A percentile compares a stretch with the other conserved stretches of the same genome.
phyloP scores from a whole-genome alignment of 1,140 invertebrate genomes.

The Cataglyphis hispanica region DNA sequence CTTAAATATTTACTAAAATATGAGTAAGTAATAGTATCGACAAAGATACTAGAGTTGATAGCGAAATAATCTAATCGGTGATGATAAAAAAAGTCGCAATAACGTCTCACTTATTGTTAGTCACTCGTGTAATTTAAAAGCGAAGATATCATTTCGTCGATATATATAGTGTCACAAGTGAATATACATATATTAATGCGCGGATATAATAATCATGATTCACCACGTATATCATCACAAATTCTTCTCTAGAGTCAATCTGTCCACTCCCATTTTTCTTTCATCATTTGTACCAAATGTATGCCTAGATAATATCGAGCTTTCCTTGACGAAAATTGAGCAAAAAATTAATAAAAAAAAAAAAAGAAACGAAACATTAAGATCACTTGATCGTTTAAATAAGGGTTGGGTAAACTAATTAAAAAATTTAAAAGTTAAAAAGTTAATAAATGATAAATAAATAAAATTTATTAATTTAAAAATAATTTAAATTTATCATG shows the following conservation, averaged over 20 bases:
- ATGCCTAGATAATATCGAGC: not conserved
- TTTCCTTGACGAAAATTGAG: not conserved
- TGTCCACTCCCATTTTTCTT: not conserved
- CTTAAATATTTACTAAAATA: slow-evolving; percentile 5
- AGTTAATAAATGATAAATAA: too few relatives aligned
- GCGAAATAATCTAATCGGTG: slow-evolving; percentile 30
- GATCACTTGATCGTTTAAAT: too few relatives aligned
- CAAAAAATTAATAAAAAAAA: not conserved
- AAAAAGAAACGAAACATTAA: too few relatives aligned
- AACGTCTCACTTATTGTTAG: slow-evolving; percentile 9
- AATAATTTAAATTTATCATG: too few relatives aligned
- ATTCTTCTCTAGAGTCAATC: not conserved
- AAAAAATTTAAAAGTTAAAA: too few relatives aligned
- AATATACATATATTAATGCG: not conserved
- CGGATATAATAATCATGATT: slow-evolving; percentile 24
- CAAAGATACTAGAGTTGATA: slow-evolving; percentile 26
- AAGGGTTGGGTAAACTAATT: too few relatives aligned
- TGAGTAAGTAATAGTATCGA: not conserved
- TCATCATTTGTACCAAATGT: not conserved
- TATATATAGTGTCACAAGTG: slow-evolving; percentile 10
- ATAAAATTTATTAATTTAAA: too few relatives aligned
- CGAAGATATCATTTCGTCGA: slow-evolving; percentile 30
- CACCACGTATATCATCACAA: not conserved
- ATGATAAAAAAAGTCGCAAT: slow-evolving; percentile 11
- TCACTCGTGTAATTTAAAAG: slow-evolving; percentile 29